These are phyloP conservation scores for Sciurus niger DNA, from an alignment of 2,113 vertebrate genomes.

Conservation along the genomic window DNA sequence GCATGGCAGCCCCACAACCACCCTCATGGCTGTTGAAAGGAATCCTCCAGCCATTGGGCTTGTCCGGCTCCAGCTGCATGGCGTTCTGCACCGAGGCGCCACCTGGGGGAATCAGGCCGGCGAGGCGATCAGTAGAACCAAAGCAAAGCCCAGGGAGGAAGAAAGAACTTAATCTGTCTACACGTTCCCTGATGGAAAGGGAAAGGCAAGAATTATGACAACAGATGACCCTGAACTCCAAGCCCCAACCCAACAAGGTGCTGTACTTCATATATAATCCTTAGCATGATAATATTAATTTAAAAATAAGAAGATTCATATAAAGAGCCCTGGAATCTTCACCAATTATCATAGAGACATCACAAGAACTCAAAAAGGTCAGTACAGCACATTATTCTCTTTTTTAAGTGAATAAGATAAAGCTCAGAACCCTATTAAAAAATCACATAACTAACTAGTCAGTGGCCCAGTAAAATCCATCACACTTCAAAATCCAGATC, in stretches of 20 bases:
- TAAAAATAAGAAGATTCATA: background rate
- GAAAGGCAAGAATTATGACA: background rate
- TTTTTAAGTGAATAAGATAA: constrained; percentile 40
- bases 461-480: background rate
- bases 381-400: background rate
- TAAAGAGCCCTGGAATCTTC: background rate
- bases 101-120: constrained; percentile 78
- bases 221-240: background rate
- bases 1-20: constrained; percentile 93
- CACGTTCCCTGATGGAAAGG: background rate
- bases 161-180: background rate
- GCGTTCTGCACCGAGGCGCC: accelerated
- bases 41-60: constrained; percentile 84
- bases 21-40: constrained; percentile 85
- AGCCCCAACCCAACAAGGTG: background rate
- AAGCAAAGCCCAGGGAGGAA: background rate
- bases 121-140: background rate
- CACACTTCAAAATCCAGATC: background rate
- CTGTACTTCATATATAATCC: background rate
- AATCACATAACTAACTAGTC: background rate
- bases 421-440: background rate
- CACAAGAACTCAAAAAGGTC: background rate
- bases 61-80: constrained; percentile 57
- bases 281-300: background rate
- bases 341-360: background rate